Base-by-base conservation (phyloP, 2,888 invertebrate species). In the Villa cingulata region DNA sequence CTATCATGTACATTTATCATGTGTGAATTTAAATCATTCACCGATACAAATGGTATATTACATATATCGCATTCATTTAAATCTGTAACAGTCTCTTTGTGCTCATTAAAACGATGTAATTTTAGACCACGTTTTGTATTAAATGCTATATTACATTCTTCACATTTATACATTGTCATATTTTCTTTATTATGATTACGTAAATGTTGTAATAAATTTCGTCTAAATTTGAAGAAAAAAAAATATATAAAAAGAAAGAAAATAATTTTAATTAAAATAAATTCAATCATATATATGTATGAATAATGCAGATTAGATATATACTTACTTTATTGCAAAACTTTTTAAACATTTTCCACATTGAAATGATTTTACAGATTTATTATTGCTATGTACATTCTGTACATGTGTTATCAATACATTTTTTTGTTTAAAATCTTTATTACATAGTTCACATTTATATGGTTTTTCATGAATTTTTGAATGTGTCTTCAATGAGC, bases 391-490 rank as follows among this genome's bases (percentile, higher is more conserved):
- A 23, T 41, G 46, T 16, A 36, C 12, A 32, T 32, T 50, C 32
- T 51, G 42, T 19, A 53, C 45, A 38, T 54, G 54, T 4, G 51
- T 45, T 9, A 44, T 18, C 10, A 51, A 37, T 47, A 52, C 50
- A 27, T 75, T 80, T 60, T 65, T 80, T 51, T 62, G 47, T n/a
- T 41, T 43, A 32, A 54, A 54, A 18, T 48, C 48, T 41, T 48
- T 47, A 15, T 45, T 43, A 36, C 54, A 54, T 18, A 41, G 46
- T n/a, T 50, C 37, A 41, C 54, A 54, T 38, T 34, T 47, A 36
- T 39, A 50, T 12, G 54, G 54, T 42, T 50, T 51, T 2, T 47
- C 48, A 45, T 54, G 54, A 9, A 37, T 29, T 46, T 54, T 54
- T 18, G 41, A 27, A 47, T 54, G 54, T 16, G 50, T 38, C 20